These are phyloP conservation scores for Pollimyrus isidori DNA, from an alignment of 2,113 vertebrate species.

Conservation along the genomic window DNA sequence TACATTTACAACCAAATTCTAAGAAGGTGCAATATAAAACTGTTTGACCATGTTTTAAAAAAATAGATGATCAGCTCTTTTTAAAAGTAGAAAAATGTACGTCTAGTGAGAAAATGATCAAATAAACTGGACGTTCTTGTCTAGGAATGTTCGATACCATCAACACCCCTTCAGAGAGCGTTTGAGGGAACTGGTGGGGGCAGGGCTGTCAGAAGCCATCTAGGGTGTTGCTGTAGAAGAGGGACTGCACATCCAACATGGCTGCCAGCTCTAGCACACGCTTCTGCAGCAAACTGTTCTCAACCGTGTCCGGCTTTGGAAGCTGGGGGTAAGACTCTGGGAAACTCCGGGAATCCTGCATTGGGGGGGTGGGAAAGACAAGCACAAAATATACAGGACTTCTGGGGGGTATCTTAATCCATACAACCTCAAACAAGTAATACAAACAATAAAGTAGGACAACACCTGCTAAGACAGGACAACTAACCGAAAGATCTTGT, in stretches of 20 bases:
- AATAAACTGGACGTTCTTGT: neutral
- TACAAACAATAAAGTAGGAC: neutral
- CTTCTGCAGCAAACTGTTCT: slow-evolving; percentile 89
- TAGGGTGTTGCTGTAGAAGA: slow-evolving; percentile 83
- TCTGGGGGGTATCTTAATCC: neutral
- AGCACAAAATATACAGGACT: neutral
- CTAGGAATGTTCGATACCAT: neutral
- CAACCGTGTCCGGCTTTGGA: slow-evolving; percentile 87
- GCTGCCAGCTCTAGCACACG: slow-evolving; percentile 90
- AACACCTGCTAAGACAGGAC: neutral
- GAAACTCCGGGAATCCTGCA: slow-evolving; percentile 89
- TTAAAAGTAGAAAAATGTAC: slow-evolving; percentile 16
- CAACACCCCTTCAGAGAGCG: neutral
- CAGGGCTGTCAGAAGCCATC: slow-evolving; percentile 73
- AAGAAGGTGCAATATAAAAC: slow-evolving; percentile 12
- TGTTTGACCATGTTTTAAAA: slow-evolving; percentile 15
- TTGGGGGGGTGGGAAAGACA: neutral
- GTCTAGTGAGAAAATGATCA: slow-evolving; percentile 1
- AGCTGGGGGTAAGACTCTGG: slow-evolving; percentile 93
- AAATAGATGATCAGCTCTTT: slow-evolving; percentile 14
- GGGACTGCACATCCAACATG: slow-evolving; percentile 89
- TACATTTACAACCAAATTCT: slow-evolving; percentile 5
- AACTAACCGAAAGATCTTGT: neutral
- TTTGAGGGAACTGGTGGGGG: neutral
- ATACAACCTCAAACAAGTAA: neutral